These are phyloP conservation scores for Antennarius striatus DNA, from an alignment of 2,113 vertebrate species.

Conservation along the genomic window DNA sequence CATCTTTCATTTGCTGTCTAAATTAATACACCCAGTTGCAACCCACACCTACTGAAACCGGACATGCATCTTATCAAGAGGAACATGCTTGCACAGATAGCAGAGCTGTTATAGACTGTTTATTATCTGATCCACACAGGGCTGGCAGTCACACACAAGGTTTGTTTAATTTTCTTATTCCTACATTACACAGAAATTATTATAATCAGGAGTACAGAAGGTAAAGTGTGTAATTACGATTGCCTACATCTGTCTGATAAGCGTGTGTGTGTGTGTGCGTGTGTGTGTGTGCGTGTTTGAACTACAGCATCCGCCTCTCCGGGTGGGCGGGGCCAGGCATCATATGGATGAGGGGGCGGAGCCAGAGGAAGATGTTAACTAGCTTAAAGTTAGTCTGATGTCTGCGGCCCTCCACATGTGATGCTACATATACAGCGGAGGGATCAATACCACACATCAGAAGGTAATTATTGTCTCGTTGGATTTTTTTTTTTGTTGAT, in stretches of 20 bases:
- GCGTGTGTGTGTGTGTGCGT: no score
- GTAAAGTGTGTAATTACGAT: no score
- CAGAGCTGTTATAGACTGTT: neutral
- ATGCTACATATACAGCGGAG: neutral
- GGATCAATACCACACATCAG: no score
- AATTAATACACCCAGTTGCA: neutral
- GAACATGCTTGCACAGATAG: conserved; percentile 27
- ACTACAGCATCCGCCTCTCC: neutral
- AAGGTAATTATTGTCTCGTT: no score
- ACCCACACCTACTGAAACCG: neutral
- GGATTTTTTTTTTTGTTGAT: no score
- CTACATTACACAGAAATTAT: no score
- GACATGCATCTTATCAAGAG: conserved; percentile 11
- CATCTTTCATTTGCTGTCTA: neutral
- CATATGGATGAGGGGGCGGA: conserved; percentile 5
- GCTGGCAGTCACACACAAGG: neutral
- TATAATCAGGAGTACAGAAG: no score
- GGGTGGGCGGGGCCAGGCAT: neutral
- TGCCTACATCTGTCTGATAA: no score
- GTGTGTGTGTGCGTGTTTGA: no score
- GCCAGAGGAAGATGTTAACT: conserved; percentile 24
- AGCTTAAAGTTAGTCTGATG: conserved; percentile 2
- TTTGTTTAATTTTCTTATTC: neutral
- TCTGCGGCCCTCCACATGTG: neutral
- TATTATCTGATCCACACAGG: neutral